Percentiles rank a stretch among this genome's conserved stretches.
phyloP scores from a whole-genome alignment of 1,140 invertebrate species.

The Nephotettix cincticeps region DNA sequence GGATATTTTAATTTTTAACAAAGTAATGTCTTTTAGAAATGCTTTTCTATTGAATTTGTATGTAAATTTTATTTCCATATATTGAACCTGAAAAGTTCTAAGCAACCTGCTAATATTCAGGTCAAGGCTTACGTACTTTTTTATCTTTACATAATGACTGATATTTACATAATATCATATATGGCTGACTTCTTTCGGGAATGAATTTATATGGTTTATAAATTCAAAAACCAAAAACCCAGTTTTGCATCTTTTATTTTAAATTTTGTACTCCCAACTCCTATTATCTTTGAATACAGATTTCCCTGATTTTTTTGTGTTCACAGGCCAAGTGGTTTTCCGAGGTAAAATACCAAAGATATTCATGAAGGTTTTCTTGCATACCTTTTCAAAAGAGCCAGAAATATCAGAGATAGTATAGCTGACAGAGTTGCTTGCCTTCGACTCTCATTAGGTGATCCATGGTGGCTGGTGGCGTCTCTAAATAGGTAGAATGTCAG shows the following conservation, averaged over 20 bases:
- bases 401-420: constrained; percentile 21
- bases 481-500: constrained; percentile 19
- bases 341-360: constrained; percentile 22
- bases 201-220: constrained; percentile 19
- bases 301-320: constrained; percentile 9
- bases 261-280: constrained; percentile 4
- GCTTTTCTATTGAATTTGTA: background rate
- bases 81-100: background rate
- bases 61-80: background rate
- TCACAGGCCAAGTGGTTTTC: constrained; percentile 22
- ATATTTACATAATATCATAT: no score
- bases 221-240: constrained; percentile 11
- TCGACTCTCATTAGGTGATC: constrained; percentile 4
- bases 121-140: constrained; percentile 3
- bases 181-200: constrained; percentile 19
- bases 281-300: constrained; percentile 16
- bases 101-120: background rate
- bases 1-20: constrained; percentile 10
- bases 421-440: constrained; percentile 17
- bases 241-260: constrained; percentile 9
- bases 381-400: constrained; percentile 22
- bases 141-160: constrained; percentile 3
- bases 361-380: constrained; percentile 19
- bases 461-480: constrained; percentile 16
- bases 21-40: background rate